Evolutionary conservation across 2,113 vertebrate genomes (phyloP), one percentile per base, ranked within the genome.

Genomic region (Apodemus sylvaticus): DNA sequence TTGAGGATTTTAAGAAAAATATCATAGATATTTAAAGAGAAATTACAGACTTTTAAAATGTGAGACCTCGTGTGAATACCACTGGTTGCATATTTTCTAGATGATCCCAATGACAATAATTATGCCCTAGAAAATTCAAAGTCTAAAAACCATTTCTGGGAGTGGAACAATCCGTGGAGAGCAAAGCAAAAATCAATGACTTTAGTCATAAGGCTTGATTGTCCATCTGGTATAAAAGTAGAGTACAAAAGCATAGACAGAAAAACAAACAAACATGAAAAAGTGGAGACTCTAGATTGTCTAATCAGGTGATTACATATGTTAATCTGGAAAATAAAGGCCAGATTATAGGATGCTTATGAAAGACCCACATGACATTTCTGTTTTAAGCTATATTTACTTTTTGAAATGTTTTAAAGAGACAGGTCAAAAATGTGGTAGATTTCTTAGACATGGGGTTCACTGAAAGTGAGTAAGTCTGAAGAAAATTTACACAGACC

Each of bases 61-160:
- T 0, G 3, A 88, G 53, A 6, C 9, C 16, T 31, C 9, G 0
- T 24, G 19, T 10, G 22, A 66, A 1, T 8, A 11, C 2, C 45
- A 31, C 22, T 16, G 70, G 7, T 16, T 60, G 0, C 8, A 55
- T 1, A n/a, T 7, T 2, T 9, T 13, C 4, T 12, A 0, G 3
- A 60, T 34, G 1, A 11, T 2, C 16, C 13, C 1, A 1, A 36
- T 82, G 48, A 9, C 42, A 55, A 48, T 1, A 51, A 19, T 11
- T 24, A 24, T n/a, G 45, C 26, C 3, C 10, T 3, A 36, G 60
- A 26, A 70, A 42, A 68, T 0, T 31, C 36, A 60, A 83, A 83
- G 6, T 7, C 53, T 42, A 86, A 55, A 60, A 58, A 3, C 3
- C 3, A 5, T 42, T 20, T 70, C 45, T 6, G 11, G 39, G 10